phyloP scores from a whole-genome alignment of 2,113 vertebrate species.

The Mus pahari region DNA sequence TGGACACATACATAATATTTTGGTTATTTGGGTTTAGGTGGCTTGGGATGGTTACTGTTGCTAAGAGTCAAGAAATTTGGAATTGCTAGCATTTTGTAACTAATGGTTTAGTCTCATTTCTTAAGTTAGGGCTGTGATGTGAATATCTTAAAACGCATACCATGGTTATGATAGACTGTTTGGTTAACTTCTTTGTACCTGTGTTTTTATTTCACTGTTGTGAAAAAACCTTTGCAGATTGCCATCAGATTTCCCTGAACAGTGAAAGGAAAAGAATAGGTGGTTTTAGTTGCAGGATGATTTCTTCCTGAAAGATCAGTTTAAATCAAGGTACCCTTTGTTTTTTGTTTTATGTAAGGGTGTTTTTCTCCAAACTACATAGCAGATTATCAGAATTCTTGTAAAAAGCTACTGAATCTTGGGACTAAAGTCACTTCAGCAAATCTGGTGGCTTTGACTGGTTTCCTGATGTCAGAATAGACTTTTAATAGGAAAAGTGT shows the following conservation, averaged over 20 bases:
- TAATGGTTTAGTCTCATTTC: neutral
- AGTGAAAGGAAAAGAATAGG: neutral
- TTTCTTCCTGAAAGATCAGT: constrained; percentile 29
- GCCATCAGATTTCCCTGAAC: neutral
- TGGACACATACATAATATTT: neutral
- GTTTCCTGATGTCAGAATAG: neutral
- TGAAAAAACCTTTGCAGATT: constrained; percentile 4
- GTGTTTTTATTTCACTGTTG: constrained; percentile 33
- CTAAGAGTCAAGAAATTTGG: neutral
- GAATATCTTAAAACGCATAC: neutral
- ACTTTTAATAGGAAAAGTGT: neutral
- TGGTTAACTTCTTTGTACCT: constrained; percentile 38
- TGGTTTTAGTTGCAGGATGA: neutral
- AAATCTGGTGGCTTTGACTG: neutral
- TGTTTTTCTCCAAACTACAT: neutral
- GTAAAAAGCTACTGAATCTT: neutral
- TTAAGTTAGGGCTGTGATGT: constrained; percentile 21
- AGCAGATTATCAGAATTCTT: neutral
- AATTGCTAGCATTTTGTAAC: neutral
- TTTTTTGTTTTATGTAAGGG: neutral
- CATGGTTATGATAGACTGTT: neutral
- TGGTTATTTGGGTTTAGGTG: neutral
- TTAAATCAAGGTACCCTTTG: neutral
- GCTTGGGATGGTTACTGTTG: neutral
- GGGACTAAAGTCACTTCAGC: neutral